These are phyloP conservation scores for Apodemus speciosus DNA, from an alignment of 2,113 vertebrate species.

Conservation along the genomic window DNA sequence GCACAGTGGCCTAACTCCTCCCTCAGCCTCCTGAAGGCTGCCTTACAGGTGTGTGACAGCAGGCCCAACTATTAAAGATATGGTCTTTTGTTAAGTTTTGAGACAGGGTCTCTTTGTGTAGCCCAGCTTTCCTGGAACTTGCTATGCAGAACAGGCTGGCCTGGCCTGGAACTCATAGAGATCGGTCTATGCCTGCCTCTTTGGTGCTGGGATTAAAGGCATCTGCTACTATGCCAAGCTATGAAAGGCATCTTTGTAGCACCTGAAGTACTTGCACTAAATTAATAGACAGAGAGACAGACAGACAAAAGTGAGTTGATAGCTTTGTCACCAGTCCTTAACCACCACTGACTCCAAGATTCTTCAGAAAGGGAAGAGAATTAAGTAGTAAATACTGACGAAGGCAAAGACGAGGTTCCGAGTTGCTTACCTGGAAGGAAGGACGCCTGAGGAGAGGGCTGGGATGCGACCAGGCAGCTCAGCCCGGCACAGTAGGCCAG, in stretches of 20 bases:
- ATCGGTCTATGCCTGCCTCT: neutral
- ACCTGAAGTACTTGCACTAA: neutral
- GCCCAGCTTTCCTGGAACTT: neutral
- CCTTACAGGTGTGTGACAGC: neutral
- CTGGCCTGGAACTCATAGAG: neutral
- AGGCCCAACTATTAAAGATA: neutral
- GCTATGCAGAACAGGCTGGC: neutral
- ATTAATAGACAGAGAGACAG: neutral
- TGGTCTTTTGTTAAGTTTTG: neutral
- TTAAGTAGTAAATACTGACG: neutral
- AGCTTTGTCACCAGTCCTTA: neutral
- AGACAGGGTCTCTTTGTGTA: neutral
- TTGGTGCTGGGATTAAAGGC: neutral
- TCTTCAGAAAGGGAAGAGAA: neutral
- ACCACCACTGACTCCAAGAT: neutral
- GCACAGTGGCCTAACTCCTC: neutral
- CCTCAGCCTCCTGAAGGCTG: neutral
- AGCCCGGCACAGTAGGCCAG: slow-evolving; percentile 90
- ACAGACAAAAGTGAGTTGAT: neutral
- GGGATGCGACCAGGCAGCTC: slow-evolving; percentile 93
- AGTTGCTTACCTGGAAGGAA: slow-evolving; percentile 92
- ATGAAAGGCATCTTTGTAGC: neutral
- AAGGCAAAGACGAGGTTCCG: neutral
- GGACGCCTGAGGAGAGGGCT: slow-evolving; percentile 92
- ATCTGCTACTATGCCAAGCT: neutral